Base-by-base conservation (phyloP, 2,888 invertebrate genomes). In the Eudemis profundana region DNA sequence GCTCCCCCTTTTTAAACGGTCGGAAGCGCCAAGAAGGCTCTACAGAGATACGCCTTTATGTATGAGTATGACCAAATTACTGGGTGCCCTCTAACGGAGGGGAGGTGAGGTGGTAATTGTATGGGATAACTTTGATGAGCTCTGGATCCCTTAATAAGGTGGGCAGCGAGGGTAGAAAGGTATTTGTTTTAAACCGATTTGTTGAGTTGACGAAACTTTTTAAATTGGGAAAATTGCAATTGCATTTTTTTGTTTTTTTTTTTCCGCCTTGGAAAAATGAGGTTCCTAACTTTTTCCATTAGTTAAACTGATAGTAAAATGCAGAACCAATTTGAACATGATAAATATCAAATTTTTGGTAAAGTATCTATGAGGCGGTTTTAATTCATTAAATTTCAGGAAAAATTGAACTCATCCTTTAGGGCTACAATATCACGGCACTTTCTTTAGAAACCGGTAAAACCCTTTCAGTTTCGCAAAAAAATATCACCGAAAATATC, bases 81-180 rank as follows among this genome's bases (percentile, higher is more conserved):
- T 73, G 69, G 64, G 74, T 75, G 69, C 74, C 77, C 82, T 76
- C 77, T 79, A 82, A 87, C 74, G 73, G 70, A 69, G 61, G 78
- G 87, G 88, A 75, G 89, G 84, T 84, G 85, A 87, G 89, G 87
- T 89, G 86, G 88, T 90, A 90, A 90, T 91, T 89, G 87, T 86
- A 89, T 86, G 86, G 86, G 88, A 88, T 88, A 90, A 90, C 87
- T 90, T 90, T 89, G 90, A 91, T 91, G 90, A 87, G 86, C 81
- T 89, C 88, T 89, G 89, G 90, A 90, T 89, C 86, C 83, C 68
- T 40, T 57, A 61, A 51, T 63, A 60, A 61, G 56, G 14, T 36
- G 15, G 33, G 44, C 56, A 60, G 27, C 42, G 27, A 33, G 40
- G 23, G 23, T 3, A 14, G 19, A n/a, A 56, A 19, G 29, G 42